These are phyloP conservation scores for Calephelis perditalis DNA, from an alignment of 2,888 invertebrate genomes.

Conservation along the genomic window DNA sequence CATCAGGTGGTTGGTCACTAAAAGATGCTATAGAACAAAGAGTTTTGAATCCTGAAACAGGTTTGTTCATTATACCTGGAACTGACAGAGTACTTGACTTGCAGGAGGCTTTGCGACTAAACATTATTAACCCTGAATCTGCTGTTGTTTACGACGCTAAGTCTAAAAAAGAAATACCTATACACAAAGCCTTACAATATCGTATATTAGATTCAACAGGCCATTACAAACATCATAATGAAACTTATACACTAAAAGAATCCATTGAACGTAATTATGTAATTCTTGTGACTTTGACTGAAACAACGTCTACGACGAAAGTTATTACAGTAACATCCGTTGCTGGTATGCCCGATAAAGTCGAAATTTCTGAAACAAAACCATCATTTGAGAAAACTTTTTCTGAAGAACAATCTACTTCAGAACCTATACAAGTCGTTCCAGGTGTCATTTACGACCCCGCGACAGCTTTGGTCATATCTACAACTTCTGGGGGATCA, in stretches of 20 bases:
- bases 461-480: conserved; percentile 84
- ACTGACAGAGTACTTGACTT: conserved; percentile 91
- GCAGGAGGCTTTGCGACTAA: conserved; percentile 90
- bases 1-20: conserved; percentile 89
- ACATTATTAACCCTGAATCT: conserved; percentile 91
- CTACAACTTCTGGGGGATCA: conserved; percentile 83
- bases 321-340: conserved; percentile 85
- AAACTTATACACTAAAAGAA: conserved; percentile 83
- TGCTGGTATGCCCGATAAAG: conserved; percentile 83
- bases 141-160: conserved; percentile 89
- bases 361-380: conserved; percentile 81
- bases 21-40: conserved; percentile 89
- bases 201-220: conserved; percentile 88
- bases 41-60: conserved; percentile 89
- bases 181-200: conserved; percentile 86
- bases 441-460: conserved; percentile 89
- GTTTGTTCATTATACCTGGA: conserved; percentile 90
- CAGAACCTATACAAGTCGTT: conserved; percentile 85
- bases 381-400: conserved; percentile 27
- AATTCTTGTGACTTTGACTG: conserved; percentile 74
- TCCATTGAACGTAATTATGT: conserved; percentile 83
- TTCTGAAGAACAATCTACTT: conserved; percentile 57
- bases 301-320: conserved; percentile 74
- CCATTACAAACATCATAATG: conserved; percentile 79
- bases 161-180: conserved; percentile 81